Evolutionary conservation across 2,113 vertebrate species (phyloP), one percentile per base, ranked within the genome.

Genomic region (Carassius carassius): DNA sequence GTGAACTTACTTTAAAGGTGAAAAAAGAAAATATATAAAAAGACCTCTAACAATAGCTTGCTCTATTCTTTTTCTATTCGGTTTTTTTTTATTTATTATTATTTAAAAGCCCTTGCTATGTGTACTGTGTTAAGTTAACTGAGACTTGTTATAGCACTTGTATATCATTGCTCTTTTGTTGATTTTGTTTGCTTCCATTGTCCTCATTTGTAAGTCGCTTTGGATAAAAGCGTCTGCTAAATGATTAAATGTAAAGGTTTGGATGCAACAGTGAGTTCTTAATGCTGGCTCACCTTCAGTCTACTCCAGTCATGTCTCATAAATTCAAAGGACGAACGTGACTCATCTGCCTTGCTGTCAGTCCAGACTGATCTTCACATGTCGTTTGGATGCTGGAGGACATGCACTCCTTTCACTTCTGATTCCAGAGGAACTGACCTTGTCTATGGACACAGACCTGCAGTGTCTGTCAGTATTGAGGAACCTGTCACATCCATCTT

Each of bases 401-500:
- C 76, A 49, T 58, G 67, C 49, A 0, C 11, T 16, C 65, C 19
- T 58, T 72, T 73, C 32, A 21, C 79, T 49, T 82, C 67, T 56
- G 67, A 82, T 82, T 72, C 29, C 69, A 29, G 25, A 16, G 35
- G 75, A 21, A 32, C 49, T 84, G 84, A 88, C 81, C 84, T 84
- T 81, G 84, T 84, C 78, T 54, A 29, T 76, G 72, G 51, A 78
- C 73, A 51, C 81, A 74, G 70, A 78, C 81, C 73, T 13, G 60
- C 60, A 51, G 56, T 62, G 70, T 47, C 65, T 76, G 62, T 54
- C 77, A 72, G 84, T 60, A 85, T 41, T 37, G n/a, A 29, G 62
- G 37, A 84, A 63, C 19, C 67, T 10, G 69, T 60, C 75, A 63
- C 75, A 88, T 89, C 70, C 86, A 82, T 62, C 85, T 88, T 84